Evolutionary conservation across 2,888 invertebrate genomes (phyloP).

Genomic region (Chrysotoxum bicinctum): DNA sequence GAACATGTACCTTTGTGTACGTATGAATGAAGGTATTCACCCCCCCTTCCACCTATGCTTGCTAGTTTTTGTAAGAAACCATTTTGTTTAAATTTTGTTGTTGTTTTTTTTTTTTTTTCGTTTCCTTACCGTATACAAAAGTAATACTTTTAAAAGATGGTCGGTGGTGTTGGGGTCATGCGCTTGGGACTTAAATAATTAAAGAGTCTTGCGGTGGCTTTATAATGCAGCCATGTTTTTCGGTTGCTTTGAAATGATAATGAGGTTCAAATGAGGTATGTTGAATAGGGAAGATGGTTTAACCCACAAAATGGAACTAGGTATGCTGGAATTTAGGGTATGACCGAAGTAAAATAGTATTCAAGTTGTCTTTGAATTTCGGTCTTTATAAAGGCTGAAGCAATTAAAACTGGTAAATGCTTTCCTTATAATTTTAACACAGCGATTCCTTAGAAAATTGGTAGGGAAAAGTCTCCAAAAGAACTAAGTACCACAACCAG

Average conservation of each 20-base stretch:
- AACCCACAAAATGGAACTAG: not conserved
- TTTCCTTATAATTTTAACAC: not conserved
- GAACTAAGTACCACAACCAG: not conserved
- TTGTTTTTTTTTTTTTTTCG: not conserved
- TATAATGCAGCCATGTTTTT: constrained; percentile 28
- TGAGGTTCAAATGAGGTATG: not conserved
- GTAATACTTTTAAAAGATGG: constrained; percentile 59
- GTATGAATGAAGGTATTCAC: not conserved
- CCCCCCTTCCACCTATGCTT: not conserved
- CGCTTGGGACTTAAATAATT: constrained; percentile 52
- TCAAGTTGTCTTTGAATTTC: constrained; percentile 1
- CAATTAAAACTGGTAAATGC: not conserved
- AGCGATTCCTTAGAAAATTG: not conserved
- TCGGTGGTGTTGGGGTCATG: constrained; percentile 10
- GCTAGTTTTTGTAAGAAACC: constrained; percentile 5
- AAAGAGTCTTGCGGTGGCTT: constrained; percentile 37
- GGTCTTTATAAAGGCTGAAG: no score
- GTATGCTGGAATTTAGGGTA: not conserved
- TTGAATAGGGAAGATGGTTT: not conserved
- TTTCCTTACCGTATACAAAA: constrained; percentile 49
- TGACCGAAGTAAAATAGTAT: not conserved
- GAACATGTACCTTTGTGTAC: constrained; percentile 17
- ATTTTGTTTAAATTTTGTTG: constrained; percentile 31
- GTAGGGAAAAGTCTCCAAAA: not conserved
- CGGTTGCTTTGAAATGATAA: constrained; percentile 15